These are phyloP conservation scores for Nanorana parkeri DNA, from an alignment of 2,113 vertebrate genomes.

Conservation along the genomic window DNA sequence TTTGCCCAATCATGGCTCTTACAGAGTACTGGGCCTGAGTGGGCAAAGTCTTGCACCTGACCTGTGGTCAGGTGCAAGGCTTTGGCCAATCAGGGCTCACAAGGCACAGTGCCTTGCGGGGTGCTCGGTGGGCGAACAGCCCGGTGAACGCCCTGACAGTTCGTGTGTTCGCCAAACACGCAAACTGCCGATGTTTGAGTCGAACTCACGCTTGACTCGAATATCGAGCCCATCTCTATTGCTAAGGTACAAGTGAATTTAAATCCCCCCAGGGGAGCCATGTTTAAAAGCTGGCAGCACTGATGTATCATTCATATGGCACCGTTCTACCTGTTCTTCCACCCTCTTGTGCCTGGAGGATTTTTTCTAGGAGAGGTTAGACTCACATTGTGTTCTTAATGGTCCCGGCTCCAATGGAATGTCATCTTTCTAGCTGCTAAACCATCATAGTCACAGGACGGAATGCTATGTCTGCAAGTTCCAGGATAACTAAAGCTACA, in stretches of 20 bases:
- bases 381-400: conserved; percentile 15
- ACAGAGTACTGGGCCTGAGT: too few species aligned
- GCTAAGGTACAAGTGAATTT: conserved; percentile 26
- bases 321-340: conserved; percentile 54
- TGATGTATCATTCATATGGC: conserved; percentile 33
- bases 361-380: conserved; percentile 48
- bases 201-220: too few species aligned
- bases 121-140: too few species aligned
- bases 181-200: too few species aligned
- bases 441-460: conserved; percentile 36
- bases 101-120: too few species aligned
- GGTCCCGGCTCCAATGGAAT: conserved; percentile 54
- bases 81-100: too few species aligned
- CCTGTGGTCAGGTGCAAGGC: too few species aligned
- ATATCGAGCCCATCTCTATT: too few species aligned
- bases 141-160: too few species aligned
- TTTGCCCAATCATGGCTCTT: too few species aligned
- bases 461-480: conserved; percentile 33
- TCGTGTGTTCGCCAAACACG: too few species aligned
- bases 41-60: too few species aligned
- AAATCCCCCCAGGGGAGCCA: conserved; percentile 28
- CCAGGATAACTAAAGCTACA: conserved; percentile 29
- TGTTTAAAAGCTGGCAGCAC: conserved; percentile 33
- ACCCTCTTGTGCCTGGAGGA: conserved; percentile 52
- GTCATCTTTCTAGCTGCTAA: conserved; percentile 45